phyloP scores from a whole-genome alignment of 2,113 vertebrate genomes.

The Antechinus stuartii region DNA sequence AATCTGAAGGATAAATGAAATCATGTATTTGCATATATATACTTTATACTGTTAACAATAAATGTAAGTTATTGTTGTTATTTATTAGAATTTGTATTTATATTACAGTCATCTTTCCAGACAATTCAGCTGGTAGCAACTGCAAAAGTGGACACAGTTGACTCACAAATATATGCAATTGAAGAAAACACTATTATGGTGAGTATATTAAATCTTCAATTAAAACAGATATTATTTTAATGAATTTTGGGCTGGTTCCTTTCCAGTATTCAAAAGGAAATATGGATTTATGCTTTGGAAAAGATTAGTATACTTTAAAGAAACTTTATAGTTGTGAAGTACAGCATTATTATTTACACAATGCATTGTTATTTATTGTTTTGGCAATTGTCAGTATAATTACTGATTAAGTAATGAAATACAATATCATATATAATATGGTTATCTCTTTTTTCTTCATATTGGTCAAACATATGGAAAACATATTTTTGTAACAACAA shows the following conservation, averaged over 20 bases:
- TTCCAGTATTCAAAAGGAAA: not conserved
- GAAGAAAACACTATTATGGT: slow-evolving; percentile 87
- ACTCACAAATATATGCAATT: slow-evolving; percentile 88
- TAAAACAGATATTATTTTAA: not conserved
- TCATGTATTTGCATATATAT: not conserved
- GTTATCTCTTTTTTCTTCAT: fast-evolving
- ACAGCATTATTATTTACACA: not conserved
- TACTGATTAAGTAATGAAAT: not conserved
- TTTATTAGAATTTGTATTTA: slow-evolving; percentile 55
- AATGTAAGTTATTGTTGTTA: not conserved
- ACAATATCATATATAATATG: not conserved
- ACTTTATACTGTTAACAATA: not conserved
- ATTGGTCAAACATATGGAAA: not conserved
- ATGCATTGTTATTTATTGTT: not conserved
- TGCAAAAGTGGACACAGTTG: slow-evolving; percentile 85
- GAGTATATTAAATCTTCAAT: slow-evolving; percentile 51
- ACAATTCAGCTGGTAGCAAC: slow-evolving; percentile 84
- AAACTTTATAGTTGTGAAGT: not conserved
- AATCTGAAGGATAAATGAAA: not conserved
- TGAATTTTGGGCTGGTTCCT: not conserved
- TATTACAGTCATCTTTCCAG: slow-evolving; percentile 90
- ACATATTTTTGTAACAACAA: not conserved
- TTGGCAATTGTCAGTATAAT: not conserved
- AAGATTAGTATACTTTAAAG: not conserved
- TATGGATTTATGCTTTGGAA: not conserved